phyloP scores from a whole-genome alignment of 2,797 vertebrate genomes.

The Lepidocolaptes lacrymiger region DNA sequence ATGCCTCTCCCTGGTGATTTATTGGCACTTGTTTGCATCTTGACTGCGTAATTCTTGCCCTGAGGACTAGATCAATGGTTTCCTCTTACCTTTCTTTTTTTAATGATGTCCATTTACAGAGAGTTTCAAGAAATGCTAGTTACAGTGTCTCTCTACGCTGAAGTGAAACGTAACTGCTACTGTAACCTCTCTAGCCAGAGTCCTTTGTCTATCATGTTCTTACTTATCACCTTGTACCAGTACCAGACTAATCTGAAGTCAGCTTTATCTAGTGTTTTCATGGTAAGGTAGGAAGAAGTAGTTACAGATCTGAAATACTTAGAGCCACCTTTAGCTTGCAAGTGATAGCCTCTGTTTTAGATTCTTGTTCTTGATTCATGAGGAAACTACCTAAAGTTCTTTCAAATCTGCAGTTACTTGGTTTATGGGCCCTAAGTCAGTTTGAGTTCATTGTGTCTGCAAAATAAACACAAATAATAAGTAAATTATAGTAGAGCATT shows the following conservation, averaged over 20 bases:
- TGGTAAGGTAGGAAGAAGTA: neutral
- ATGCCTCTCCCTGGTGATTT: neutral
- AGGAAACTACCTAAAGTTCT: neutral
- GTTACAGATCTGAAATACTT: neutral
- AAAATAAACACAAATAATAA: neutral
- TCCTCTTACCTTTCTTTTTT: neutral
- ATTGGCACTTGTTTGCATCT: neutral
- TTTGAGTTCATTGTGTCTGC: neutral
- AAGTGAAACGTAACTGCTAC: neutral
- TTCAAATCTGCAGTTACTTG: neutral
- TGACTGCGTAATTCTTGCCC: neutral
- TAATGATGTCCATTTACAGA: accelerated
- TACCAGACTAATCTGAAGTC: neutral
- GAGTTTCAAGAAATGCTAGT: neutral
- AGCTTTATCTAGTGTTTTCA: neutral
- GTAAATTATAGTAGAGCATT: neutral
- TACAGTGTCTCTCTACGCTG: neutral
- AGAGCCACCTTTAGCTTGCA: neutral
- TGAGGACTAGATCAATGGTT: neutral
- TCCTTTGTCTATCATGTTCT: neutral
- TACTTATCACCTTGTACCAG: neutral
- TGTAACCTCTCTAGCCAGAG: neutral
- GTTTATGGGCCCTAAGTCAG: neutral
- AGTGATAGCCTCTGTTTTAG: neutral
- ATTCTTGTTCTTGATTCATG: neutral